phyloP scores from a whole-genome alignment of 2,797 vertebrate species.

The Anolis apletophallus region DNA sequence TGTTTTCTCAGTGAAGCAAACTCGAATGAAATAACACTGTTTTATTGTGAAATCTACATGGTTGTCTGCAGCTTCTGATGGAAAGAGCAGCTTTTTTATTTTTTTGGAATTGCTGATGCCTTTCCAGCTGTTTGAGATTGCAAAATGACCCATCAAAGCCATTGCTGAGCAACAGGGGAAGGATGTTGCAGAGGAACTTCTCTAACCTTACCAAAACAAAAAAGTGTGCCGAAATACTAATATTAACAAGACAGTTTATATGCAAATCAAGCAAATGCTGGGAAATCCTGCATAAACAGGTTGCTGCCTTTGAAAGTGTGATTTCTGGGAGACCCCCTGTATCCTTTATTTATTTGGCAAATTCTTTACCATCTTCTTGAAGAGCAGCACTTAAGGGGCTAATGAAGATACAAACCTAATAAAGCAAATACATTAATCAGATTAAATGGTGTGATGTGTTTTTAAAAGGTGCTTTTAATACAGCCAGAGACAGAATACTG shows the following conservation, averaged over 20 bases:
- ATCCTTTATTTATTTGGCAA: neutral
- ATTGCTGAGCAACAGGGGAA: slow-evolving; percentile 1
- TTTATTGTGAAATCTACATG: slow-evolving; percentile 21
- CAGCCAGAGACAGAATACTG: neutral
- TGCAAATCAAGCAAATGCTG: slow-evolving; percentile 3
- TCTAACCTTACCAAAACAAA: neutral
- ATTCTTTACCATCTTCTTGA: neutral
- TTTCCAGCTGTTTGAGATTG: neutral
- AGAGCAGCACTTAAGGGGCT: too few relatives aligned
- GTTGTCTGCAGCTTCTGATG: slow-evolving; percentile 5
- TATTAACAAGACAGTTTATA: neutral
- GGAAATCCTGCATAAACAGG: neutral
- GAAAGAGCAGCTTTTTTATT: neutral
- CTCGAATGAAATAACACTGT: neutral
- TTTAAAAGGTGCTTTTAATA: too few relatives aligned
- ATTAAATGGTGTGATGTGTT: too few relatives aligned
- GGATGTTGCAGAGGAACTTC: neutral
- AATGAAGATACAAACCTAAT: too few relatives aligned
- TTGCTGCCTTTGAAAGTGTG: neutral
- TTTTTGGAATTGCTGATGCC: slow-evolving; percentile 8
- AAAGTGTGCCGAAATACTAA: neutral
- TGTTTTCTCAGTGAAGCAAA: slow-evolving; percentile 29
- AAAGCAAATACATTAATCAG: too few relatives aligned
- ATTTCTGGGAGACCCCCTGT: neutral
- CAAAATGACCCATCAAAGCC: neutral